Percentiles rank a stretch among this genome's conserved stretches.
Conservation (phyloP, 2,113 vertebrate genomes). For the Oryzias melastigma region DNA sequence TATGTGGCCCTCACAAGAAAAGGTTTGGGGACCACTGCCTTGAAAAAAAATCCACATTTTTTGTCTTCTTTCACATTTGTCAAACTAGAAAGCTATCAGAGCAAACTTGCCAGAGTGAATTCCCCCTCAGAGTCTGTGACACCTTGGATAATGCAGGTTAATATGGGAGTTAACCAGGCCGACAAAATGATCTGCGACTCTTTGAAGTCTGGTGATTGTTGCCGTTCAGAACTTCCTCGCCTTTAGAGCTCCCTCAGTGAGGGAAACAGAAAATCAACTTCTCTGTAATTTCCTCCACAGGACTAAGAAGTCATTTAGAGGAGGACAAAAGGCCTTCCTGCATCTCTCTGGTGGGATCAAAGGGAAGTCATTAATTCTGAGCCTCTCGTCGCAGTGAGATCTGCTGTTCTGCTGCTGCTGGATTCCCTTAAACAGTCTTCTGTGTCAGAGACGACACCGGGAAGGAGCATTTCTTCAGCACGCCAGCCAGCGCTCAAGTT, state of each 20-base stretch:
- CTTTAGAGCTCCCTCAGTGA: slow-evolving; percentile 19
- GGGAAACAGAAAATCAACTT: slow-evolving; percentile 15
- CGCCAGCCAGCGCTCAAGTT: slow-evolving; percentile 58
- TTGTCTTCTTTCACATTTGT: too few species aligned
- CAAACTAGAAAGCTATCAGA: too few species aligned
- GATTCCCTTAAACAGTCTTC: slow-evolving; percentile 59
- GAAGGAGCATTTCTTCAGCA: slow-evolving; percentile 55
- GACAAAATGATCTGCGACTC: not conserved
- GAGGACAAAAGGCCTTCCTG: slow-evolving; percentile 49
- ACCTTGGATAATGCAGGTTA: too few species aligned
- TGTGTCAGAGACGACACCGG: slow-evolving; percentile 52
- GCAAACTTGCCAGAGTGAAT: too few species aligned
- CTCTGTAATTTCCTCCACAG: slow-evolving; percentile 49
- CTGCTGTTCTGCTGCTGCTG: slow-evolving; percentile 42
- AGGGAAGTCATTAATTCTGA: slow-evolving; percentile 55
- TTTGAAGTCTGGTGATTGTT: slow-evolving; percentile 13
- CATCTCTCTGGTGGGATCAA: slow-evolving; percentile 53
- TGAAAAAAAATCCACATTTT: too few species aligned
- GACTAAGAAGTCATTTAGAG: slow-evolving; percentile 46
- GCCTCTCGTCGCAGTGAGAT: slow-evolving; percentile 45
- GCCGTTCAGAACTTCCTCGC: slow-evolving; percentile 6
- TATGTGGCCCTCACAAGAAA: too few species aligned
- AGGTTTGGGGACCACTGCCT: too few species aligned
- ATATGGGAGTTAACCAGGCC: too few species aligned
- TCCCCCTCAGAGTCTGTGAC: too few species aligned